Percentiles rank a stretch among this genome's conserved stretches.
phyloP scores from a whole-genome alignment of 2,797 vertebrate species.

The Eulemur albifrons region DNA sequence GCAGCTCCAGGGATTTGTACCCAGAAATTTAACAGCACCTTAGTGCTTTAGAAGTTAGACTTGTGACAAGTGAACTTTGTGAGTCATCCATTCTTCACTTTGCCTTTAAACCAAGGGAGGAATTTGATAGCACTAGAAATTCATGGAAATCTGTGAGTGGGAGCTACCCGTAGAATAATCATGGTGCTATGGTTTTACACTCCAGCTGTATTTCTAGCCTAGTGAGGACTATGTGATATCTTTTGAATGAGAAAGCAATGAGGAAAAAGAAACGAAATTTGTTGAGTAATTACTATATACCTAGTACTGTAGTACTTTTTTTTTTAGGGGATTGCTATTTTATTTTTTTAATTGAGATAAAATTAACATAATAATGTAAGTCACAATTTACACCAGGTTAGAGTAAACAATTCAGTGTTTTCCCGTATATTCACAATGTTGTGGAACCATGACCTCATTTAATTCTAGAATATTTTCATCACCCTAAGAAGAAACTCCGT shows the following conservation, averaged over 20 bases:
- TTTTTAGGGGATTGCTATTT: not conserved
- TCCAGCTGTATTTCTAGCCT: not conserved
- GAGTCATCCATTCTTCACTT: not conserved
- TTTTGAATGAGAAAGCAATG: not conserved
- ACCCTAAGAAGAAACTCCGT: not conserved
- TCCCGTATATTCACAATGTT: not conserved
- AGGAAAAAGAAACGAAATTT: not conserved
- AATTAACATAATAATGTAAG: not conserved
- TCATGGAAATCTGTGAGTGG: not conserved
- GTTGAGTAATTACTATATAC: not conserved
- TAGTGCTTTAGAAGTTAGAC: not conserved
- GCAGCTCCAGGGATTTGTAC: not conserved
- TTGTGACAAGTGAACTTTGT: not conserved
- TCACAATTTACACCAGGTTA: not conserved
- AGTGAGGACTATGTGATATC: not conserved
- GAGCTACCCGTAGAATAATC: not conserved
- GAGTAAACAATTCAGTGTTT: not conserved
- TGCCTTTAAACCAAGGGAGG: not conserved
- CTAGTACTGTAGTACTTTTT: not conserved
- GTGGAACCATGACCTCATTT: not conserved
- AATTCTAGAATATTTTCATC: not conserved
- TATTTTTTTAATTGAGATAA: not conserved
- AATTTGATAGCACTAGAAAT: not conserved
- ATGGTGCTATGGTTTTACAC: not conserved
- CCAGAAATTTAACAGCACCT: not conserved